A percentile compares a stretch with the other conserved stretches of the same genome.
These are phyloP conservation scores for Anthopleura xanthogrammica DNA, from an alignment of 92 coral and sea anemone genomes.

Conservation along the genomic window DNA sequence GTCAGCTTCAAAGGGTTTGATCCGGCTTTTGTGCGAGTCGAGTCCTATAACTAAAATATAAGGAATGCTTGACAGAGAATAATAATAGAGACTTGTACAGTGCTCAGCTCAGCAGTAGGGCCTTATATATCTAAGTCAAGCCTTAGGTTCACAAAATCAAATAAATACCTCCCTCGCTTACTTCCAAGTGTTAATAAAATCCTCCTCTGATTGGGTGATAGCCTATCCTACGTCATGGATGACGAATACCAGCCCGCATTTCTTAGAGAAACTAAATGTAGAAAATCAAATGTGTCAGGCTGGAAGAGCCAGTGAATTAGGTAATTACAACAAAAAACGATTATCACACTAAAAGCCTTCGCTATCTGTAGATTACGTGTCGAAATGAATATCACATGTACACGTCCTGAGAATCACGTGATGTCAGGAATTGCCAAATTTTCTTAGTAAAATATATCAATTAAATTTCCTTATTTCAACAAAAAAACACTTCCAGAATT, in stretches of 20 bases:
- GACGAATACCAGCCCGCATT: background rate
- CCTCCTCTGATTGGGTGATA: background rate
- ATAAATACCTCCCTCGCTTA: background rate
- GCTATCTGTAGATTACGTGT: constrained; percentile 2
- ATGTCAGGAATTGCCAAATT: background rate
- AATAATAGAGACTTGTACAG: background rate
- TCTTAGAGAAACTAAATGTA: background rate
- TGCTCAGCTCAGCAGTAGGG: background rate
- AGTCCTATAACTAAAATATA: background rate
- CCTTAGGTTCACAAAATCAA: background rate
- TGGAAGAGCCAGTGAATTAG: background rate
- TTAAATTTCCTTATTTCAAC: too few relatives aligned
- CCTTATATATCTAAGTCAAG: background rate
- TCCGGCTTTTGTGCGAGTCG: background rate
- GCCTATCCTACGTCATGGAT: background rate
- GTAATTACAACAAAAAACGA: background rate
- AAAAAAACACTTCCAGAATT: too few relatives aligned
- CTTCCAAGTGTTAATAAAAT: background rate
- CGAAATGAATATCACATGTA: background rate
- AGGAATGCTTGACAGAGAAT: background rate
- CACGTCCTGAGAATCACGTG: background rate
- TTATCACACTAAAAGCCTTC: background rate
- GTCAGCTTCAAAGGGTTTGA: background rate
- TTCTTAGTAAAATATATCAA: background rate
- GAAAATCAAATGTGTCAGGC: constrained; percentile 1